Evolutionary conservation across 23 tunicate genomes (phyloP).

Genomic region (Diplosoma virens): DNA sequence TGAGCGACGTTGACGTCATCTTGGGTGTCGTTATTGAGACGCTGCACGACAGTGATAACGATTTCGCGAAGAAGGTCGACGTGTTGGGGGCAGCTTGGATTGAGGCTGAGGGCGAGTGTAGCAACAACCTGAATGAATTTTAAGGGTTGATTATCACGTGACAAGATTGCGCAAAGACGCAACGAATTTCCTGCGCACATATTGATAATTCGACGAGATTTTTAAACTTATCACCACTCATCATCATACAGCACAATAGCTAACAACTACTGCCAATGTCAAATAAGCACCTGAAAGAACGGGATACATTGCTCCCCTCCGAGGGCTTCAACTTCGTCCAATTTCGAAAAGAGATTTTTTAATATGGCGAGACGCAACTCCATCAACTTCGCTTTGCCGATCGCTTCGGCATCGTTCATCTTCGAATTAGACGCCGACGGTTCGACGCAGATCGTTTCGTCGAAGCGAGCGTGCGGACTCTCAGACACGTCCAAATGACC

Average conservation of each 20-base stretch:
- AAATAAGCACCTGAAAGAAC: constrained; percentile 66
- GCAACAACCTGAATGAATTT: constrained; percentile 43
- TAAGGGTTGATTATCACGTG: no score
- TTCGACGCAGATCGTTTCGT: constrained; percentile 4
- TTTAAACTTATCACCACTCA: not conserved
- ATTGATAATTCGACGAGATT: no score
- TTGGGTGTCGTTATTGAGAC: constrained; percentile 11
- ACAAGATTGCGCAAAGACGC: not conserved
- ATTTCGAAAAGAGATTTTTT: constrained; percentile 24
- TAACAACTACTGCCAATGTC: not conserved
- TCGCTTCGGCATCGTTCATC: constrained; percentile 1
- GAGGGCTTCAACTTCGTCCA: constrained; percentile 52
- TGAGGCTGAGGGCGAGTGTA: constrained; percentile 29
- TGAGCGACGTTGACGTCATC: constrained; percentile 12
- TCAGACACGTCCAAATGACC: not conserved
- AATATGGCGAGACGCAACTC: constrained; percentile 43
- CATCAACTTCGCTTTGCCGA: constrained; percentile 27
- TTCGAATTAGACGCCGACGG: not conserved
- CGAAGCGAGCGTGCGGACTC: constrained; percentile 8
- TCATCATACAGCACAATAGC: not conserved
- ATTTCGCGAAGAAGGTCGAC: constrained; percentile 30
- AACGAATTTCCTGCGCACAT: no score
- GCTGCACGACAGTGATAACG: constrained; percentile 22
- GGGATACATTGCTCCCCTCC: constrained; percentile 84
- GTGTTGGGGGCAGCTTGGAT: constrained; percentile 7